phyloP scores from a whole-genome alignment of 2,797 vertebrate species.

The Pseudochaenichthys georgianus region DNA sequence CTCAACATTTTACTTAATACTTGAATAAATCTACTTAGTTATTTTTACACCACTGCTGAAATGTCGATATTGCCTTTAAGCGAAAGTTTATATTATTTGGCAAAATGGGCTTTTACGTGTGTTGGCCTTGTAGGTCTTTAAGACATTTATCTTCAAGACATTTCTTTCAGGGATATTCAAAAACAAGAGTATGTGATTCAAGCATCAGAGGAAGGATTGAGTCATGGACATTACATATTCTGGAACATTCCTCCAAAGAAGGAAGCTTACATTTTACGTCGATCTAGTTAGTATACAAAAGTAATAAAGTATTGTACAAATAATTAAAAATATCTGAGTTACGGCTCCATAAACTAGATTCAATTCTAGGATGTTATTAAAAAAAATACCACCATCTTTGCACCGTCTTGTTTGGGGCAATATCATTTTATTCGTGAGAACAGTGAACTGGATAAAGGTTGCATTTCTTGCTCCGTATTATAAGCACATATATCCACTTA shows the following conservation, averaged over 20 bases:
- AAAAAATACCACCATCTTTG: not conserved
- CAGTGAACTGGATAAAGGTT: too few relatives aligned
- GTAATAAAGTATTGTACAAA: not conserved
- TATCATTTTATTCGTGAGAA: not conserved
- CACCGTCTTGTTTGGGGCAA: not conserved
- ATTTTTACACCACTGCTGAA: slow-evolving; percentile 23
- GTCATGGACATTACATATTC: not conserved
- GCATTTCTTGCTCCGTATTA: not conserved
- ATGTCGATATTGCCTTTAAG: slow-evolving; percentile 67
- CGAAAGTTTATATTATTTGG: not conserved
- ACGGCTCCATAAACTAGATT: not conserved
- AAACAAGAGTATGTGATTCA: not conserved
- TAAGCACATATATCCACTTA: not conserved
- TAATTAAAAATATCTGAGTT: not conserved
- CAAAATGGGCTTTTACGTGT: not conserved
- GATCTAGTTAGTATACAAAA: not conserved
- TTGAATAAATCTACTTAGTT: too few relatives aligned
- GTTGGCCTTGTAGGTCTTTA: not conserved
- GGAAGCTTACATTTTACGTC: not conserved
- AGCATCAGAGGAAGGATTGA: not conserved
- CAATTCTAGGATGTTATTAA: not conserved
- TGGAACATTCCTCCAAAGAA: too few relatives aligned
- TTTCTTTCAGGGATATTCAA: not conserved
- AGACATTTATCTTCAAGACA: not conserved
- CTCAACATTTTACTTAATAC: too few relatives aligned